Evolutionary conservation across 2,797 vertebrate species (phyloP).

Genomic region (Bryconaethiops microstoma): DNA sequence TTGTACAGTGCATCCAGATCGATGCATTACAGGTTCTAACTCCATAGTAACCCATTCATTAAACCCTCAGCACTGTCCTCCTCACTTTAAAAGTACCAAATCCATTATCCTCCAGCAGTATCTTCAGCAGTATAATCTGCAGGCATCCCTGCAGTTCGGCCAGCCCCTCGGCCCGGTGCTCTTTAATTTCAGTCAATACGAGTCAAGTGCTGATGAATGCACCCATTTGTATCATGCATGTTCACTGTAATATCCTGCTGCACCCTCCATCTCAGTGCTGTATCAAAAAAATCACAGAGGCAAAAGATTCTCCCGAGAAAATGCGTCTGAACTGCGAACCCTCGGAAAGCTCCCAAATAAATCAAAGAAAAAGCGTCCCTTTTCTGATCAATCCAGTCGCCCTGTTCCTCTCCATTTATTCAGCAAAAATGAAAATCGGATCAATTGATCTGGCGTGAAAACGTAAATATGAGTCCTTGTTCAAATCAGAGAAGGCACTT

Average conservation of each 20-base stretch:
- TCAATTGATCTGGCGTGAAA: slow-evolving; percentile 59
- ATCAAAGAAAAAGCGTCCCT: neutral
- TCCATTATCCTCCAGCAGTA: slow-evolving; percentile 54
- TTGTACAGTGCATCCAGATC: slow-evolving; percentile 47
- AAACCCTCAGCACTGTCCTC: slow-evolving; percentile 56
- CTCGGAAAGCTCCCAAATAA: slow-evolving; percentile 17
- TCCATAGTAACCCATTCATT: slow-evolving; percentile 57
- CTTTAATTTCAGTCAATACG: slow-evolving; percentile 66
- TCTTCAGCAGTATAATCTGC: slow-evolving; percentile 38
- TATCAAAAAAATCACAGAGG: slow-evolving; percentile 16
- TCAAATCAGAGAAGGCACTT: slow-evolving; percentile 75
- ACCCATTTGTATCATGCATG: slow-evolving; percentile 62
- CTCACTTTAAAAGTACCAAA: slow-evolving; percentile 59
- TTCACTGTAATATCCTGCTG: slow-evolving; percentile 54
- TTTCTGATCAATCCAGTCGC: neutral
- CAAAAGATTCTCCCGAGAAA: neutral
- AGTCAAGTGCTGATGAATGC: slow-evolving; percentile 67
- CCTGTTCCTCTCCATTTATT: slow-evolving; percentile 67
- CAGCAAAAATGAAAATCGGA: slow-evolving; percentile 70
- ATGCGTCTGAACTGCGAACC: neutral
- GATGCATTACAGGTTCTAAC: slow-evolving; percentile 45
- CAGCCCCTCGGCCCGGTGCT: slow-evolving; percentile 36
- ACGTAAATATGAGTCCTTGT: slow-evolving; percentile 29
- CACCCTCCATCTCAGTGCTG: slow-evolving; percentile 35
- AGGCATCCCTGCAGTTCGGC: slow-evolving; percentile 39